Base-by-base conservation (phyloP, 2,888 invertebrate species). In the Suillia variegata region DNA sequence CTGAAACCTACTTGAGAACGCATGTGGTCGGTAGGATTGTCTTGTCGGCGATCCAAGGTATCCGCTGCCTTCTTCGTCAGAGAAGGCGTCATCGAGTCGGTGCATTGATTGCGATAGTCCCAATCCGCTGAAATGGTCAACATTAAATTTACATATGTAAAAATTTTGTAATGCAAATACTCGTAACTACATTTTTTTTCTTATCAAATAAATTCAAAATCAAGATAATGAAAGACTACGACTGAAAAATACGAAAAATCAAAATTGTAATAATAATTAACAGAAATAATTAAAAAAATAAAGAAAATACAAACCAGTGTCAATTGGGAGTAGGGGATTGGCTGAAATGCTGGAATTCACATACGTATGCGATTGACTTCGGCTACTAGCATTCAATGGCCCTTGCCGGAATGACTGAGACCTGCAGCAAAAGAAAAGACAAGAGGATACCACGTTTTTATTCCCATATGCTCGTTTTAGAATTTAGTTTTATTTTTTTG, bases 241-340 rank as follows among this genome's bases (percentile, higher is more conserved):
- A 69, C 70, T 59, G 56, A 67, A 67, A 66, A 69, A 65, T 66
- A 70, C 69, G 6, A 61, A 48, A 62, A 63, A 64, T 67, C 56
- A 67, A 66, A 73, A 61, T 45, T 20, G 13, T 18, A 71, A 66
- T 66, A 65, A 62, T 64, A 68, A 68, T 67, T 62, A 67, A 58
- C 64, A 66, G 63, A 70, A 73, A 70, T n/a, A 70, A 70, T 67
- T 67, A 62, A 68, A 66, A 60, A 64, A 64, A 74, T 67, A 72
- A 78, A 78, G 77, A 69, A 77, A 82, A 81, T 82, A 82, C 82
- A 82, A 87, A 85, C 87, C 87, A 80, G 87, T 87, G 83, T 87
- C 93, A 86, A 94, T 90, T 85, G 94, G 94, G 88, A 94, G 91
- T 88, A 94, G 89, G 85, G 93, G 93, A 86, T 93, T 93, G 85